Percentiles rank a stretch among this genome's conserved stretches.
Conservation (phyloP, 2,113 vertebrate species). For the Chitala chitala region DNA sequence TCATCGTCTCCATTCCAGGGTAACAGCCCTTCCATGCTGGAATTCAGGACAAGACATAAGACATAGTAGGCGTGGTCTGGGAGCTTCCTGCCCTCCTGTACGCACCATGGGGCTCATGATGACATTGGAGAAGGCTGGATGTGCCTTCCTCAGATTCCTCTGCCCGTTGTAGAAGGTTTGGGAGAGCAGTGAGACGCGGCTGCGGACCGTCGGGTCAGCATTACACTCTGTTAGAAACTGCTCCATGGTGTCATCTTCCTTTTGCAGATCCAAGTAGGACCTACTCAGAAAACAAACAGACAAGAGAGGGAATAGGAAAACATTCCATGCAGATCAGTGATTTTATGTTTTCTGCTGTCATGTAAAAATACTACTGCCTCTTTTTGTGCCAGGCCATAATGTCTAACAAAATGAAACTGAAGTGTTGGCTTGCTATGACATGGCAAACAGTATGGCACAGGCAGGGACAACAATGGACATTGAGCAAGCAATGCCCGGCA, state of each 20-base stretch:
- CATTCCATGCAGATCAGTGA: not conserved
- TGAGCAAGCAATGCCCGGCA: too few relatives aligned
- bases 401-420: too few relatives aligned
- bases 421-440: too few relatives aligned
- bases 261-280: constrained; percentile 44
- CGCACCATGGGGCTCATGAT: constrained; percentile 68
- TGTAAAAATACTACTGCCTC: too few relatives aligned
- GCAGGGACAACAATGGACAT: too few relatives aligned
- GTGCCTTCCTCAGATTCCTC: constrained; percentile 43
- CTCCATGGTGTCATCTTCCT: constrained; percentile 43
- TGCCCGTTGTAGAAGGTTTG: constrained; percentile 51
- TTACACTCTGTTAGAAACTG: constrained; percentile 54
- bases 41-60: too few relatives aligned
- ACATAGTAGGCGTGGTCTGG: too few relatives aligned
- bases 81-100: not conserved
- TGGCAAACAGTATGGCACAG: too few relatives aligned
- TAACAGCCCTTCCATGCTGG: too few relatives aligned
- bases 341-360: too few relatives aligned
- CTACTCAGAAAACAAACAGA: constrained; percentile 47
- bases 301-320: not conserved
- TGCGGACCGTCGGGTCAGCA: constrained; percentile 47
- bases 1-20: too few relatives aligned
- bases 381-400: not conserved
- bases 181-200: constrained; percentile 53
- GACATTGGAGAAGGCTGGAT: constrained; percentile 55